phyloP scores from a whole-genome alignment of 2,888 invertebrate genomes.

The Drosophila cracens region DNA sequence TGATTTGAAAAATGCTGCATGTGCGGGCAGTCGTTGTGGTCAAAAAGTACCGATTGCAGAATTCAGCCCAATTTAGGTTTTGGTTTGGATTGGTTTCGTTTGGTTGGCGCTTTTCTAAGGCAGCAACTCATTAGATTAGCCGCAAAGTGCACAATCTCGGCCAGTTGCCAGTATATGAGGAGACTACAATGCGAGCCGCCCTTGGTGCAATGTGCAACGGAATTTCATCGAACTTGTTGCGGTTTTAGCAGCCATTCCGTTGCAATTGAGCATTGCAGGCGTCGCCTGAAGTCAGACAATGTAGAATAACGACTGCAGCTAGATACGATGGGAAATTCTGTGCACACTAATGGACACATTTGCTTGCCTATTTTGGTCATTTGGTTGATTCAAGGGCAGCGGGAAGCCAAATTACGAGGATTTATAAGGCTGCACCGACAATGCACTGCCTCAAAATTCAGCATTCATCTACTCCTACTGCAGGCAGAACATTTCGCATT shows the following conservation, averaged over 20 bases:
- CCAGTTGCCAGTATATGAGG: slow-evolving; percentile 11
- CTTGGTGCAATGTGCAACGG: slow-evolving; percentile 22
- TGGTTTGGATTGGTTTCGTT: slow-evolving; percentile 21
- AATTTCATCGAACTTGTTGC: slow-evolving; percentile 44
- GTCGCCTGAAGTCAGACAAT: slow-evolving; percentile 49
- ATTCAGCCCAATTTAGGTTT: slow-evolving; percentile 1
- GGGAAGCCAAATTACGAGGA: slow-evolving; percentile 20
- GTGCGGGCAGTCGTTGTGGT: slow-evolving; percentile 38
- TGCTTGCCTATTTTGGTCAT: slow-evolving; percentile 29
- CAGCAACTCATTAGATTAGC: slow-evolving; percentile 58
- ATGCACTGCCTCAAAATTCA: slow-evolving; percentile 21
- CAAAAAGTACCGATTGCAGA: slow-evolving; percentile 26
- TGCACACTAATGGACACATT: slow-evolving; percentile 54
- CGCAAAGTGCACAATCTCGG: slow-evolving; percentile 59
- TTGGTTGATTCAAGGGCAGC: slow-evolving; percentile 20
- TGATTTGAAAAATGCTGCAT: slow-evolving; percentile 64
- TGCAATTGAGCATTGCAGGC: slow-evolving; percentile 50
- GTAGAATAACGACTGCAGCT: slow-evolving; percentile 49
- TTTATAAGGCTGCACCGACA: slow-evolving; percentile 46
- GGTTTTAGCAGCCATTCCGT: slow-evolving; percentile 23
- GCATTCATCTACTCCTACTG: slow-evolving; percentile 36
- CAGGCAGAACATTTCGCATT: slow-evolving; percentile 24
- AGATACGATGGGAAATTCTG: slow-evolving; percentile 32
- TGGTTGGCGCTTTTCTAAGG: slow-evolving; percentile 18
- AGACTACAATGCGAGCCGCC: slow-evolving; percentile 7